Conservation (phyloP, 2,797 vertebrate genomes). For the Galagoides demidoff region DNA sequence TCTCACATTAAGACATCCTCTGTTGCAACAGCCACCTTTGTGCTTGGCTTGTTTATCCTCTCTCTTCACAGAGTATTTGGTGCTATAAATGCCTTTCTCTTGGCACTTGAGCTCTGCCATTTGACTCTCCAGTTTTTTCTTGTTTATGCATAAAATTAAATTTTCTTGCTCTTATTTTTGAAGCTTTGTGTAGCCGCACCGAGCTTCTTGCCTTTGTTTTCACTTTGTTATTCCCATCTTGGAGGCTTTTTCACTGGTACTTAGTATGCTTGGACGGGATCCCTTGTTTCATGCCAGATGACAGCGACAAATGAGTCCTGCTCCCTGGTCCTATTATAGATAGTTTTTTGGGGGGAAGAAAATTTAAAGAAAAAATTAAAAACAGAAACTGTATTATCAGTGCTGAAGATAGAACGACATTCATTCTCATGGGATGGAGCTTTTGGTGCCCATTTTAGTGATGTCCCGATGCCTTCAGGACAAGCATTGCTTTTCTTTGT, state of each 20-base stretch:
- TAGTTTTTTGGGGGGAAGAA: neutral
- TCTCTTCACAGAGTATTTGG: constrained; percentile 20
- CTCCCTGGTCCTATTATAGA: neutral
- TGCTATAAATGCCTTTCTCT: constrained; percentile 44
- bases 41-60: neutral
- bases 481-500: constrained; percentile 32
- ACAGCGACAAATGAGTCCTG: neutral
- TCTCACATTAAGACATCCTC: neutral
- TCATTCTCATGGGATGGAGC: neutral
- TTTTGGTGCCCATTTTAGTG: constrained; percentile 39
- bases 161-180: neutral
- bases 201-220: constrained; percentile 19
- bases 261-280: neutral
- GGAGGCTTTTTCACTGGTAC: neutral
- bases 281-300: constrained; percentile 15
- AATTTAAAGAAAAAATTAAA: neutral
- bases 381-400: neutral
- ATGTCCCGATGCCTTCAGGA: neutral
- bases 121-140: constrained; percentile 18
- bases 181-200: neutral
- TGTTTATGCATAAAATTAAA: neutral
- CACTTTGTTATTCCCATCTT: neutral
- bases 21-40: constrained; percentile 38
- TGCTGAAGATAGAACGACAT: neutral
- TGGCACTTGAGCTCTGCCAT: neutral